Evolutionary conservation across 2,888 invertebrate species (phyloP).

Genomic region (Conomelus anceps): DNA sequence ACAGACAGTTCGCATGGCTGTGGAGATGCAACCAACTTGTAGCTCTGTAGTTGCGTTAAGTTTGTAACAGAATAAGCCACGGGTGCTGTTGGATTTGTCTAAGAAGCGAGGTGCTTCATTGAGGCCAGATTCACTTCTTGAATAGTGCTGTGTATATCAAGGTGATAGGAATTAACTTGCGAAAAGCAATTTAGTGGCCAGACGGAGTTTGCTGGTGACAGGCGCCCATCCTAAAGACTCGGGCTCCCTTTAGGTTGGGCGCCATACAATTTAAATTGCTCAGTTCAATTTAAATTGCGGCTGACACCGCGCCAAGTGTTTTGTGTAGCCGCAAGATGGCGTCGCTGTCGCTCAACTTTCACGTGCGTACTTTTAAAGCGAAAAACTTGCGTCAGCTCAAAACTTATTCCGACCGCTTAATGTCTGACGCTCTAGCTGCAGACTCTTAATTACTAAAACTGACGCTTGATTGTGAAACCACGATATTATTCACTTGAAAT

Average conservation of each 20-base stretch:
- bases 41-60: too few relatives aligned
- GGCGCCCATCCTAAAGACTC: background rate
- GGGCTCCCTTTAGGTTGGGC: background rate
- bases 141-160: background rate
- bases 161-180: background rate
- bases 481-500: too few relatives aligned
- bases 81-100: background rate
- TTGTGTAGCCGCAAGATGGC: background rate
- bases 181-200: background rate
- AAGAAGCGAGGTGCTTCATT: background rate
- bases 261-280: background rate
- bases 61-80: background rate
- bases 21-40: too few relatives aligned
- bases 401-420: background rate
- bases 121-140: background rate
- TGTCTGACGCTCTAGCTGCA: too few relatives aligned
- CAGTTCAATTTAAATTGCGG: background rate
- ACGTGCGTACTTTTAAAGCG: background rate
- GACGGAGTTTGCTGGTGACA: background rate
- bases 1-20: too few relatives aligned
- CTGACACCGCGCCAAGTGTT: background rate
- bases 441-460: background rate
- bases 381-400: background rate
- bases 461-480: background rate
- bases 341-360: background rate